A percentile compares a stretch with the other conserved stretches of the same genome.
Evolutionary conservation across 2,888 invertebrate genomes (phyloP).

Genomic region (Phanerotoma sp.): DNA sequence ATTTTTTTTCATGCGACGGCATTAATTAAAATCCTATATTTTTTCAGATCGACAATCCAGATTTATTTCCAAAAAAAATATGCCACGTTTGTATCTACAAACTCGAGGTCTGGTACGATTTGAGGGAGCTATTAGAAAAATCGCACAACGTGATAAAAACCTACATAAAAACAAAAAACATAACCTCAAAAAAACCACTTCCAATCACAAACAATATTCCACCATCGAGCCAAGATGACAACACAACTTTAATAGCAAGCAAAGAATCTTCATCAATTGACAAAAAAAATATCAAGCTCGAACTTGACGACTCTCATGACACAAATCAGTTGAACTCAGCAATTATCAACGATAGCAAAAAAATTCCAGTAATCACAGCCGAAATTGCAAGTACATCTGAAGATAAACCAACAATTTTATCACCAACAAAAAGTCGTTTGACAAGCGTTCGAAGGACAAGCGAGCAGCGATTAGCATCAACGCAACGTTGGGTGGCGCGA

Average conservation of each 20-base stretch:
- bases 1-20: no score
- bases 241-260: no score
- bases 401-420: background rate
- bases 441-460: slow-evolving; percentile 39
- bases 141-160: slow-evolving; percentile 42
- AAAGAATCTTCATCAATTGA: no score
- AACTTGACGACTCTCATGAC: no score
- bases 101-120: slow-evolving; percentile 51
- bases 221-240: no score
- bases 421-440: slow-evolving; percentile 24
- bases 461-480: slow-evolving; percentile 48
- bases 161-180: slow-evolving; percentile 33
- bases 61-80: slow-evolving; percentile 44
- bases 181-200: slow-evolving; percentile 5
- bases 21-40: background rate
- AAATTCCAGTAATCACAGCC: slow-evolving; percentile 7
- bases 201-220: no score
- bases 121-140: slow-evolving; percentile 48
- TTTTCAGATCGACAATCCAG: slow-evolving; percentile 44
- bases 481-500: slow-evolving; percentile 54
- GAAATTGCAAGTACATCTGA: slow-evolving; percentile 19
- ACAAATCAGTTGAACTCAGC: slow-evolving; percentile 31
- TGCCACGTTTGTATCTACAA: slow-evolving; percentile 54
- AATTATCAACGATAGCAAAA: slow-evolving; percentile 1
- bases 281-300: no score